Evolutionary conservation across 2,113 vertebrate genomes (phyloP), one percentile per base, ranked within the genome.

Genomic region (Passer montanus): DNA sequence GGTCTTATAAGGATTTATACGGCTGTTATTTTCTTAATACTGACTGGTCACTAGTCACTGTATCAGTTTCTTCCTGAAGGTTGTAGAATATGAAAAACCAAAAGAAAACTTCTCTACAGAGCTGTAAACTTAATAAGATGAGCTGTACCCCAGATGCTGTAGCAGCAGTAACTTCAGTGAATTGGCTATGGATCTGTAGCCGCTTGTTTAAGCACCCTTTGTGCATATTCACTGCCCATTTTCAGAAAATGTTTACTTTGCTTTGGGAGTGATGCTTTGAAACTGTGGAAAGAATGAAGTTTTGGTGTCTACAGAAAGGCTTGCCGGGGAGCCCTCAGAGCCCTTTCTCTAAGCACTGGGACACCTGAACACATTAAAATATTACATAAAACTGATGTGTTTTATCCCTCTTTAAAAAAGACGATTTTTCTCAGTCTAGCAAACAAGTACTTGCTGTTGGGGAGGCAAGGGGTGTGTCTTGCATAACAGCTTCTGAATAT

Each of bases 401-500:
- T 56, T 49, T 75, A 41, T 28, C 15, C 4, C 15, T 60, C n/a
- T 68, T 66, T 5, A 30, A 91, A 87, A 93, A 70, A 49, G 15
- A 3, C 31, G 18, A 15, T 11, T 63, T 90, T 82, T 70, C 66
- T 84, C 76, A 55, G 13, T 50, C 59, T 41, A 77, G 55, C 59
- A 91, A 93, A 87, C 15, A 80, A 91, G 46, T 17, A 18, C 21
- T 86, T 84, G 50, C 21, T 86, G 17, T 17, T 33, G 23, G 23
- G 14, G 14, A 24, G 7, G 8, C 17, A 8, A 10, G 22, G 55
- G 26, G 39, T 37, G 39, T 68, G 66, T 93, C 80, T 96, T 97
- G 80, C 83, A 78, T 96, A 96, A 97, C 83, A 39, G 41, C 39
- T 90, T 53, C 85, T 88, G 90, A 91, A 93, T 94, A 88, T 91